Evolutionary conservation across 2,888 invertebrate genomes (phyloP).

Genomic region (Toxonevra muliebris): DNA sequence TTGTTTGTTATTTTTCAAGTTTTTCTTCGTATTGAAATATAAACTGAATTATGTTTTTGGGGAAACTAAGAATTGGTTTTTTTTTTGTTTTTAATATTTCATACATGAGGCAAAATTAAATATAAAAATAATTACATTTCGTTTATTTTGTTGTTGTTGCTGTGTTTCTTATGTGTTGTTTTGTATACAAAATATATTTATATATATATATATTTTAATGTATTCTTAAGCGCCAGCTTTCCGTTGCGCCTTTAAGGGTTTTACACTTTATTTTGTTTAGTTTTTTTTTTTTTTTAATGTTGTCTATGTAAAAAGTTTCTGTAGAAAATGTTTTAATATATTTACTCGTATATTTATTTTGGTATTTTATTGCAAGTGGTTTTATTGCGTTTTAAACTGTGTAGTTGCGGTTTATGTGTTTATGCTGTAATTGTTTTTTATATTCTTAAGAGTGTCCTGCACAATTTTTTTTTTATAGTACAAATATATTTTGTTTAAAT

Average conservation of each 20-base stretch:
- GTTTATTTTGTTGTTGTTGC: not conserved
- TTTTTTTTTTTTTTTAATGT: not conserved
- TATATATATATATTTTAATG: not conserved
- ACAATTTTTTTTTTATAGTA: not conserved
- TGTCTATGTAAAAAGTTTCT: not conserved
- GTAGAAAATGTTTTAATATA: not conserved
- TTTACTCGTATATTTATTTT: not conserved
- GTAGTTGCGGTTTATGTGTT: not conserved
- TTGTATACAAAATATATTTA: constrained; percentile 12
- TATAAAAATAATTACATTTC: not conserved
- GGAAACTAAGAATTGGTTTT: not conserved
- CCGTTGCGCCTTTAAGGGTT: not conserved
- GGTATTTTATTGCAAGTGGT: not conserved
- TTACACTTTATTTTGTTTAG: not conserved
- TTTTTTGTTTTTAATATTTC: not conserved
- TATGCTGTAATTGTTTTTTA: not conserved
- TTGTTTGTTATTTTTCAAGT: not conserved
- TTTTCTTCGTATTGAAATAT: not conserved
- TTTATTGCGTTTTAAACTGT: not conserved
- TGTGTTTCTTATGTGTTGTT: not conserved
- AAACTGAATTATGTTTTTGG: not conserved
- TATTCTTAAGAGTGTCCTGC: constrained; percentile 7
- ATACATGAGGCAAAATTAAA: not conserved
- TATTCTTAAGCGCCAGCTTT: not conserved
- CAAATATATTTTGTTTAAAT: not conserved